A percentile compares a stretch with the other conserved stretches of the same genome.
phyloP scores from a whole-genome alignment of 2,113 vertebrate genomes.

The Sebastes schlegelii region DNA sequence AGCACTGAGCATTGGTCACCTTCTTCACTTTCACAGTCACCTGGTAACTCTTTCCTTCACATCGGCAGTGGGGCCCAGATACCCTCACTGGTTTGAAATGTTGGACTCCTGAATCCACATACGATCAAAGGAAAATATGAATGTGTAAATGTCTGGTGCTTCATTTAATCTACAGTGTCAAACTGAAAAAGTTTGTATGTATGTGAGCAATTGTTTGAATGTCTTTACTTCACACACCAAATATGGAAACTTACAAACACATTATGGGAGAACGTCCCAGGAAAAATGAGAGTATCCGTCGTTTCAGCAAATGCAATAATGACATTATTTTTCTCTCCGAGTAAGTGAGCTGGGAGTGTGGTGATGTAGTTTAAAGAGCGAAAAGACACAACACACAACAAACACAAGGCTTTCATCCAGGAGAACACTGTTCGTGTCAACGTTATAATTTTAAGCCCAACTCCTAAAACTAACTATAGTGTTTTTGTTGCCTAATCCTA shows the following conservation, averaged over 20 bases:
- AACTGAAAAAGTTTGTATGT: neutral
- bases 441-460: too few relatives aligned
- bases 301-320: neutral
- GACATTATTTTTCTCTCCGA: too few relatives aligned
- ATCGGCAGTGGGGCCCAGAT: neutral
- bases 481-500: too few relatives aligned
- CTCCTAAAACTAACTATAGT: too few relatives aligned
- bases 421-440: too few relatives aligned
- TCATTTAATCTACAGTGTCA: neutral
- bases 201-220: neutral
- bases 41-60: slow-evolving; percentile 22
- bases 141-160: neutral
- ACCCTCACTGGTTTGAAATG: neutral
- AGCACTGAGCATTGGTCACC: slow-evolving; percentile 47
- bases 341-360: too few relatives aligned
- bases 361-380: too few relatives aligned
- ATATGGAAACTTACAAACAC: neutral
- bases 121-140: neutral
- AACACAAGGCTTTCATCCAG: too few relatives aligned
- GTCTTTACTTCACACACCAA: neutral
- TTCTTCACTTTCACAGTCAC: slow-evolving; percentile 47
- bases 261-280: neutral
- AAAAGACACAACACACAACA: too few relatives aligned
- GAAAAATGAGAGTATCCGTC: too few relatives aligned
- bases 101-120: neutral